Evolutionary conservation across 2,888 invertebrate genomes (phyloP).

Genomic region (Calliopum simillimum): DNA sequence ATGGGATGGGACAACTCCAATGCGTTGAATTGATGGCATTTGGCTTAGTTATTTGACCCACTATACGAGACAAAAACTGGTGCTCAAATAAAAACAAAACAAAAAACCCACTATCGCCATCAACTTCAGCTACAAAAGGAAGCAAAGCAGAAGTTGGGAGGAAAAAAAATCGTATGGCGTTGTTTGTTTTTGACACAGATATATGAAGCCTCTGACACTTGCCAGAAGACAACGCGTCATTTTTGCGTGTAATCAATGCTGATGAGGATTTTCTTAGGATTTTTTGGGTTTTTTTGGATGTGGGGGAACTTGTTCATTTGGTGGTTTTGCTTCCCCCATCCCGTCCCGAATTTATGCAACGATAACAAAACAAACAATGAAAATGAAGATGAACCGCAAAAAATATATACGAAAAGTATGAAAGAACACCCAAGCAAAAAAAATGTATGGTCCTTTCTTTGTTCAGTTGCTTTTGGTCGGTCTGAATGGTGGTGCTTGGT

Average conservation of each 20-base stretch:
- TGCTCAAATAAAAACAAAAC: conserved; percentile 7
- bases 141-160: no score
- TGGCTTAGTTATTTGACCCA: conserved; percentile 15
- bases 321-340: not conserved
- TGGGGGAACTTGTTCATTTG: not conserved
- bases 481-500: no score
- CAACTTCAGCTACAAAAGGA: conserved; percentile 1
- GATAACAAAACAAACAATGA: not conserved
- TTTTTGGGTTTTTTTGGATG: not conserved
- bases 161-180: not conserved
- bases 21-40: conserved; percentile 14
- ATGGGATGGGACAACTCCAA: conserved; percentile 1
- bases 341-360: not conserved
- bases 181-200: conserved; percentile 28
- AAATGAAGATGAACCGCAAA: no score
- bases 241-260: conserved; percentile 12
- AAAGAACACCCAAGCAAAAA: no score
- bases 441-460: no score
- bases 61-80: not conserved
- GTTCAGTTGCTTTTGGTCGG: no score
- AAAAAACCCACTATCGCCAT: not conserved
- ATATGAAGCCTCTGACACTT: conserved; percentile 20
- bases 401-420: no score
- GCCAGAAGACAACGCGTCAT: conserved; percentile 3
- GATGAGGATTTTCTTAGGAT: conserved; percentile 19